Conservation (phyloP, 2,888 invertebrate species). For the Cecidostiba fungosa region DNA sequence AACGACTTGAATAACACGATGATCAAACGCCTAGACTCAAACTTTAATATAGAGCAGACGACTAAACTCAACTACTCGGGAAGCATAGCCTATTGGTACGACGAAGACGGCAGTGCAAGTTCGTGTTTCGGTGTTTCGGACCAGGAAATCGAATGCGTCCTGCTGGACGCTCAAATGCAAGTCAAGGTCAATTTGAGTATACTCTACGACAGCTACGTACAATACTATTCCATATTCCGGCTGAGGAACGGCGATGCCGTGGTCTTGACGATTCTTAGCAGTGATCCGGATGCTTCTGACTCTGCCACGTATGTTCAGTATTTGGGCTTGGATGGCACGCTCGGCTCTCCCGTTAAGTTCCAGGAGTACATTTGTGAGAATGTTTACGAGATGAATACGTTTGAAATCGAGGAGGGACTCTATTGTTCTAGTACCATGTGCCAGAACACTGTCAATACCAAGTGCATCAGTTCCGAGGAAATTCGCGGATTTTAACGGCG, state of each 20-base stretch:
- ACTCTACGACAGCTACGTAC: constrained; percentile 38
- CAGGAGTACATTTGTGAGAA: constrained; percentile 46
- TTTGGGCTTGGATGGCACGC: not conserved
- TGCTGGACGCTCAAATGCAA: constrained; percentile 32
- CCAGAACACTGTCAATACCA: constrained; percentile 40
- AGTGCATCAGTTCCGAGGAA: constrained; percentile 47
- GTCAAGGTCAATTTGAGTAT: constrained; percentile 6
- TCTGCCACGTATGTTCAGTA: constrained; percentile 39
- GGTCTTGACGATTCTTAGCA: constrained; percentile 40
- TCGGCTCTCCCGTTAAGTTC: constrained; percentile 32
- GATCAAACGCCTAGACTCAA: constrained; percentile 24
- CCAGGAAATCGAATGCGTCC: constrained; percentile 42
- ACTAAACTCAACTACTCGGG: constrained; percentile 38
- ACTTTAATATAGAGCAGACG: not conserved
- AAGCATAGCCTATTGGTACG: constrained; percentile 48
- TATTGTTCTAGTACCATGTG: constrained; percentile 45
- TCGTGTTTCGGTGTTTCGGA: constrained; percentile 38
- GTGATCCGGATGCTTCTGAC: constrained; percentile 31
- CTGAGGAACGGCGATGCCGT: constrained; percentile 36
- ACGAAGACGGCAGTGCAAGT: constrained; percentile 35
- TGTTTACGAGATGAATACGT: constrained; percentile 44
- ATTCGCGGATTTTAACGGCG: constrained; percentile 32
- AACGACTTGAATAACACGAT: constrained; percentile 2
- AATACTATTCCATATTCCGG: constrained; percentile 49
- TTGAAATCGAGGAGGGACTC: constrained; percentile 15